A percentile compares a stretch with the other conserved stretches of the same genome.
phyloP scores from a whole-genome alignment of 2,888 invertebrate species.

The Zeuzera pyrina region DNA sequence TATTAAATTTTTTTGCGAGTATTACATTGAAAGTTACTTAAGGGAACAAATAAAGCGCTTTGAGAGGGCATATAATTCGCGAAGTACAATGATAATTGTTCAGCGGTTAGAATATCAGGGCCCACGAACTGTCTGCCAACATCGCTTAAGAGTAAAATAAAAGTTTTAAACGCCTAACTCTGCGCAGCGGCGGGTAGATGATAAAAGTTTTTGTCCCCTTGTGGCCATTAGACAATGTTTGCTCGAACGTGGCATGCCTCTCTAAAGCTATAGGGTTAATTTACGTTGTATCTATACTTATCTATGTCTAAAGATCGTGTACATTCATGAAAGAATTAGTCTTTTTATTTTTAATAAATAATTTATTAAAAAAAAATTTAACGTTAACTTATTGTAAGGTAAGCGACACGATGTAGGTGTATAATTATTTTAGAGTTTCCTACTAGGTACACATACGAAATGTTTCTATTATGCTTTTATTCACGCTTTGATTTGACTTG shows the following conservation, averaged over 20 bases:
- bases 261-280: conserved; percentile 18
- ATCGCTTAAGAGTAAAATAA: conserved; percentile 34
- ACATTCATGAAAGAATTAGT: too few relatives aligned
- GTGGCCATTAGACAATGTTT: conserved; percentile 32
- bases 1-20: background rate
- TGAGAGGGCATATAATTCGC: conserved; percentile 6
- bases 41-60: conserved; percentile 6
- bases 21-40: conserved; percentile 8
- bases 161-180: conserved; percentile 33
- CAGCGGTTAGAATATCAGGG: conserved; percentile 13
- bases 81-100: conserved; percentile 13
- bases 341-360: too few relatives aligned
- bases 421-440: too few relatives aligned
- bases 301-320: too few relatives aligned
- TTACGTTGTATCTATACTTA: too few relatives aligned
- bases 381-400: too few relatives aligned
- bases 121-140: conserved; percentile 18
- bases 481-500: too few relatives aligned
- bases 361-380: too few relatives aligned
- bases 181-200: conserved; percentile 28
- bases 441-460: too few relatives aligned
- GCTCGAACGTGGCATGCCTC: conserved; percentile 19
- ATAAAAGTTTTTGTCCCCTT: conserved; percentile 35
- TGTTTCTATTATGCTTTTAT: too few relatives aligned
- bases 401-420: too few relatives aligned